Base-by-base conservation (phyloP, 1,140 invertebrate species). In the Leptopilina clavipes region DNA sequence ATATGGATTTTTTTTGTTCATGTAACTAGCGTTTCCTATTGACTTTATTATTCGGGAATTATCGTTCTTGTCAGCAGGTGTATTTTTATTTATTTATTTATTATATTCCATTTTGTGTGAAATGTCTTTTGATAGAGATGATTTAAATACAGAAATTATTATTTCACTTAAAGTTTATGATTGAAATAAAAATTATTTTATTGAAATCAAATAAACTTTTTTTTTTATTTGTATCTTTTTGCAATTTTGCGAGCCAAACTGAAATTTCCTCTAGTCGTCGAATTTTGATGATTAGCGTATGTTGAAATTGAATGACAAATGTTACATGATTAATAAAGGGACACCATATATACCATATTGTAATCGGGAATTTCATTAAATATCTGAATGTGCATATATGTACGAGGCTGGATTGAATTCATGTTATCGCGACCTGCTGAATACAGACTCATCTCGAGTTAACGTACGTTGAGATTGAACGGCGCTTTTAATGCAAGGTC, bases 401-500 rank as follows among this genome's bases (percentile, higher is more conserved):
- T n/a, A n/a, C 0, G 22, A 25, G 19, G 19, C 22, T 25, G 1
- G 19, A n/a, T 65, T 3, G 59, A 31, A 65, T 52, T 65, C 12
- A 31, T 31, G 25, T 37, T 65, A 65, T 65, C 59, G 22, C 25
- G 59, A 65, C 9, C 22, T 65, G 59, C 25, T 65, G 59, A 65
- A 65, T n/a, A 37, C 22, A 65, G 59, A 31, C 59, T 31, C 59
- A n/a, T 65, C 59, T 65, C 59, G 59, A 65, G 25, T 65, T 65
- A 31, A 65, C 19, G 59, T 65, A 65, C 59, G 22, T 75, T 75
- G 31, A 71, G 73, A 83, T 83, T 82, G 78, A 80, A 81, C 78
- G 73, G 77, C 76, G 80, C 81, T 85, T 84, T 84, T 82, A 82
- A 84, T 76, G 81, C 84, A 85, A 85, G 83, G 84, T 85, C 84